A percentile compares a stretch with the other conserved stretches of the same genome.
Evolutionary conservation across 2,113 vertebrate genomes (phyloP).

Genomic region (Macquaria ambigua): DNA sequence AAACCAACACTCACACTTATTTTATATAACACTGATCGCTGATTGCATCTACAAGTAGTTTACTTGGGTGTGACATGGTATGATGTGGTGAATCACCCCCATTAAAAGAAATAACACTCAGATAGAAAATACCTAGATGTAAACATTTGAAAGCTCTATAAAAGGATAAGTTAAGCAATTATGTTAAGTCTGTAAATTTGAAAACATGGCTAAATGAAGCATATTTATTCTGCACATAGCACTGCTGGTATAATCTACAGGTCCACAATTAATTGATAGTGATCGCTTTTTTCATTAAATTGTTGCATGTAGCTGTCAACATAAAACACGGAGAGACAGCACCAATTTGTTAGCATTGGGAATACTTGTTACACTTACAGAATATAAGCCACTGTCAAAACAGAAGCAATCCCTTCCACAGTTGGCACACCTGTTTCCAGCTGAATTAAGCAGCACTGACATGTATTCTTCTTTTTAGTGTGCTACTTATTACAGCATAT

Average conservation of each 20-base stretch:
- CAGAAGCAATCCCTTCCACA: not conserved
- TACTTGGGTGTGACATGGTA: not conserved
- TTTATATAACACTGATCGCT: conserved; percentile 4
- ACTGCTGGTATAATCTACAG: not conserved
- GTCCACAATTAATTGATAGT: not conserved
- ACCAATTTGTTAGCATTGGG: not conserved
- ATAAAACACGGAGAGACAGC: not conserved
- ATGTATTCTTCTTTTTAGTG: not conserved
- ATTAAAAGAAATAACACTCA: not conserved
- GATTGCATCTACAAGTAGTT: not conserved
- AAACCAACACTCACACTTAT: conserved; percentile 3
- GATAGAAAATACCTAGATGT: not conserved
- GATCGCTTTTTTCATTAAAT: conserved; percentile 5
- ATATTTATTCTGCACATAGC: not conserved
- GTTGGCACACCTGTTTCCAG: no score
- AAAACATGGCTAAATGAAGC: not conserved
- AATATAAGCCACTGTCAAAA: not conserved
- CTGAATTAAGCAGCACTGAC: not conserved
- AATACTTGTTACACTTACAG: conserved; percentile 3
- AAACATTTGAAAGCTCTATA: not conserved
- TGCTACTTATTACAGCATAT: not conserved
- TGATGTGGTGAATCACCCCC: not conserved
- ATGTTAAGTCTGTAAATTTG: not conserved
- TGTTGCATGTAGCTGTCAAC: not conserved
- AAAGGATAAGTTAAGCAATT: not conserved